A percentile compares a stretch with the other conserved stretches of the same genome.
phyloP scores from a whole-genome alignment of 2,113 vertebrate genomes.

The Ranitomeya variabilis region DNA sequence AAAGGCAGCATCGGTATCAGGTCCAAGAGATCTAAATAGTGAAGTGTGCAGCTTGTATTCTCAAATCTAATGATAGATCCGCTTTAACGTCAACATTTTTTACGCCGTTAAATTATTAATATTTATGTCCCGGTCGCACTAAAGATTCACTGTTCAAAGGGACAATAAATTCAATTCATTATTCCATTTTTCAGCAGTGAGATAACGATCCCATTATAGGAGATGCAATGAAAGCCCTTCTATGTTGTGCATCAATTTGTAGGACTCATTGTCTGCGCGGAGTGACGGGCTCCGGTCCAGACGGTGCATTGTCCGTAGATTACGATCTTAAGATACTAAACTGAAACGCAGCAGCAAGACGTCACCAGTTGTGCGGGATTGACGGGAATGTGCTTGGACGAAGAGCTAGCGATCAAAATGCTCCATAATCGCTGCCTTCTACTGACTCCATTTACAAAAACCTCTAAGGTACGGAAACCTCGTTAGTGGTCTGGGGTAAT shows the following conservation, averaged over 20 bases:
- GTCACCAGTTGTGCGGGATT: neutral
- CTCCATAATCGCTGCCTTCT: neutral
- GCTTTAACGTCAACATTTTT: neutral
- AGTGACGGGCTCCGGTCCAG: conserved; percentile 16
- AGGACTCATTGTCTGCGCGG: conserved; percentile 22
- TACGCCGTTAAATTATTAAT: neutral
- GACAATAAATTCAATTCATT: conserved; percentile 20
- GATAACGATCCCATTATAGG: neutral
- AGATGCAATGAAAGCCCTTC: conserved; percentile 9
- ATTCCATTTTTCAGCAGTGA: conserved; percentile 17
- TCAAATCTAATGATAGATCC: too few relatives aligned
- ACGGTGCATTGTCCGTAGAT: conserved; percentile 23
- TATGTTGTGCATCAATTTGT: conserved; percentile 6
- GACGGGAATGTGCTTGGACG: neutral
- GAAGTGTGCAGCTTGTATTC: too few relatives aligned
- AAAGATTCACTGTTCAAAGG: neutral
- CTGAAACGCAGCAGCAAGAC: neutral
- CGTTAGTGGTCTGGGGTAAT: too few relatives aligned
- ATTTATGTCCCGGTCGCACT: neutral
- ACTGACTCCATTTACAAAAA: neutral
- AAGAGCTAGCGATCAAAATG: neutral
- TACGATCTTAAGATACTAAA: conserved; percentile 19
- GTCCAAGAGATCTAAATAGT: too few relatives aligned
- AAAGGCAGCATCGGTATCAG: too few relatives aligned
- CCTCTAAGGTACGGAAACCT: too few relatives aligned